Evolutionary conservation across 1,140 invertebrate genomes (phyloP), one percentile per base, ranked within the genome.

Genomic region (Chironomus tepperi): DNA sequence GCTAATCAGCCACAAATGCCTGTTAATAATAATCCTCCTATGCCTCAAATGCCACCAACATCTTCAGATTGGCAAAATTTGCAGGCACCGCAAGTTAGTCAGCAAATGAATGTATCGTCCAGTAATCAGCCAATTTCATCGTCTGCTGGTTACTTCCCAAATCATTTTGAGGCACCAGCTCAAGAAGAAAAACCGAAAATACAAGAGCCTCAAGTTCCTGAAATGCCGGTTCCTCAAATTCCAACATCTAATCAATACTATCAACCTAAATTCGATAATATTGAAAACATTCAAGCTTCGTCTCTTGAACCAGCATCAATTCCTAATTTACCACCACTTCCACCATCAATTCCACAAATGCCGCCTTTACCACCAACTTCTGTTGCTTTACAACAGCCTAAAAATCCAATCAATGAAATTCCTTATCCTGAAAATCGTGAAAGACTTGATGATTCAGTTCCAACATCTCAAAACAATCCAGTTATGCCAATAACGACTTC

Each of bases 391-490:
- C 75, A 76, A 75, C 18, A 43, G 10, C 21, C 74, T 18, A 76
- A 57, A 34, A 75, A 75, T 70, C 76, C 76, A 73, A 76, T 74
- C 73, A 76, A 81, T 65, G 24, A 34, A 34, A 34, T 34, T 34
- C 24, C 24, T 80, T 84, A 74, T 70, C 77, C 78, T 16, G 87
- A 87, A 73, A 88, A 88, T 78, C 83, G 85, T 75, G 87, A 88
- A 82, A 80, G 65, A 8, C 65, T 70, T 21, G 65, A 70, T 70
- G 65, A 70, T 18, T 21, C 24, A 34, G 24, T 34, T 34, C 24
- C 24, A 34, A 34, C 24, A 34, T 34, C 24, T 34, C 24, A 34
- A 34, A 34, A 34, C 5, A 34, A 34, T 34, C 24, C 24, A 34
- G 5, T 34, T 34, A 34, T 70, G 18, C 65, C 65, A 67, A 7